Evolutionary conservation across 2,888 invertebrate genomes (phyloP), one percentile per base, ranked within the genome.

Genomic region (Ernsta delagoae): DNA sequence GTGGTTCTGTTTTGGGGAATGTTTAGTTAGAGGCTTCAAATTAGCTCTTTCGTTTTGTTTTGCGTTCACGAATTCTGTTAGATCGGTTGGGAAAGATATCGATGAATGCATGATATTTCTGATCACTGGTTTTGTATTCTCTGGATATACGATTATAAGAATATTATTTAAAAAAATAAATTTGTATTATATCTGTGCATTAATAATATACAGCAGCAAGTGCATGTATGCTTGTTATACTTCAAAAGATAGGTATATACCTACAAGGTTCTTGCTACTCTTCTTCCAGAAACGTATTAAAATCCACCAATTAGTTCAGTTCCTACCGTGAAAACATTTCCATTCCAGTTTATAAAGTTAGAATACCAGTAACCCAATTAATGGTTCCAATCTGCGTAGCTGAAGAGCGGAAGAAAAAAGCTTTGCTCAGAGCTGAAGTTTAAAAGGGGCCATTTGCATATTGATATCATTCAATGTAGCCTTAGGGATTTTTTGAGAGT

Each of bases 291-390:
- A 53, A 53, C 24, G 53, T 53, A 53, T 53, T 53, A 53, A 53
- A 53, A 53, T 24, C 53, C 53, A 53, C 48, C 53, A 62, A 57
- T 62, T 24, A 62, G 48, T 48, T n/a, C 45, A 9, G 62, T 48
- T 62, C 36, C 54, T 57, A 39, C 67, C 56, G 61, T 68, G 16
- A 62, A 68, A 68, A 62, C 62, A 62, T 68, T 63, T 57, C 59
- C 63, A 57, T 63, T 62, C 48, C 45, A 48, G 57, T 64, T 69
- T 63, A 63, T 69, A 69, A 69, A 69, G 59, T 69, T 69, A 63
- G 62, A 50, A 62, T 69, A 69, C 57, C 63, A 69, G 68, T 69
- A 63, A 69, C 68, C 59, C 63, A 63, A 69, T 69, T 69, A 63
- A 63, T 69, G 63, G 63, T 50, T 69, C 50, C 62, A 69, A 69